A percentile compares a stretch with the other conserved stretches of the same genome.
phyloP scores from a whole-genome alignment of 2,888 invertebrate genomes.

The Synergus japonicus region DNA sequence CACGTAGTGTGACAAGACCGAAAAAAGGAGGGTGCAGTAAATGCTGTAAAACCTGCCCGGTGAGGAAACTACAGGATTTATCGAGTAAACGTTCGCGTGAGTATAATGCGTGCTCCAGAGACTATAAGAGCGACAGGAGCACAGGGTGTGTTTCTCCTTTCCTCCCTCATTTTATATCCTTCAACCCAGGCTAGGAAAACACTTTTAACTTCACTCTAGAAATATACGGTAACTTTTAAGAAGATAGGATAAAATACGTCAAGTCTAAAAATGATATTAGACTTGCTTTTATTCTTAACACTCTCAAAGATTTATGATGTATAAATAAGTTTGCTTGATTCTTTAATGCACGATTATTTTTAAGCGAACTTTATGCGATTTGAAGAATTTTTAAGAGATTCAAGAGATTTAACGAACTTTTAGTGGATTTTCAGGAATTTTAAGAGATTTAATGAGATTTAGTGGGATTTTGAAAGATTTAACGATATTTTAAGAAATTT shows the following conservation, averaged over 20 bases:
- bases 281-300: not conserved
- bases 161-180: constrained; percentile 33
- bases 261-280: not conserved
- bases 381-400: no score
- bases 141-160: constrained; percentile 1
- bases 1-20: constrained; percentile 37
- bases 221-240: not conserved
- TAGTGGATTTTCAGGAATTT: no score
- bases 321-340: no score
- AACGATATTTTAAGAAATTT: no score
- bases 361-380: no score
- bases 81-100: constrained; percentile 39
- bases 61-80: constrained; percentile 40
- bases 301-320: not conserved
- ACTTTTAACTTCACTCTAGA: constrained; percentile 15
- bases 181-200: not conserved
- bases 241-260: not conserved
- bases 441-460: no score
- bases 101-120: constrained; percentile 36
- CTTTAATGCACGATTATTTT: no score
- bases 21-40: constrained; percentile 31
- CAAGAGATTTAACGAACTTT: no score
- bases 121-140: constrained; percentile 26
- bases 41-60: constrained; percentile 34
- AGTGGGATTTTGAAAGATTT: no score